Evolutionary conservation across 2,888 invertebrate species (phyloP).

Genomic region (Mystacides longicornis): DNA sequence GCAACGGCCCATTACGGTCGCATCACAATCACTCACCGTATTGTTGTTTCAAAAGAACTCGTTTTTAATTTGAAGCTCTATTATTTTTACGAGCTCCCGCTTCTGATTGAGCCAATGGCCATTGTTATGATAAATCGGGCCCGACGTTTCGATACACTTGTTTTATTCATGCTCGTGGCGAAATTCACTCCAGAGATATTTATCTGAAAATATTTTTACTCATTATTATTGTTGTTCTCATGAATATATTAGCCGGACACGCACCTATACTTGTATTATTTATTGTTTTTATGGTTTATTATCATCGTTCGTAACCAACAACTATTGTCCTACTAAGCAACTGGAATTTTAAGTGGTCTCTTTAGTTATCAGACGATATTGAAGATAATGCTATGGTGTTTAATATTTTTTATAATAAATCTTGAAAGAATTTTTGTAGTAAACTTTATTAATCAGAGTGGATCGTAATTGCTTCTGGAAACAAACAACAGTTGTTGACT

Average conservation of each 20-base stretch:
- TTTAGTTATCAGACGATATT: too few species aligned
- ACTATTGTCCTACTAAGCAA: too few species aligned
- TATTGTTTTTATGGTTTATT: background rate
- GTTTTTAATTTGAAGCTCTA: conserved; percentile 6
- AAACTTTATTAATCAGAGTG: too few species aligned
- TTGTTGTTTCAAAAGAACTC: background rate
- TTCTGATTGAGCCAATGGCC: conserved; percentile 7
- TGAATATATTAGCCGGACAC: background rate
- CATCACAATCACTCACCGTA: background rate
- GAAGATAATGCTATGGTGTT: too few species aligned
- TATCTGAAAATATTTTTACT: conserved; percentile 5
- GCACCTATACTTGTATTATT: background rate
- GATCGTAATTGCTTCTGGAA: too few species aligned
- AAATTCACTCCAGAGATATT: conserved; percentile 3
- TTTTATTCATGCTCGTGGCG: conserved; percentile 8
- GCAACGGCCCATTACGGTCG: too few species aligned
- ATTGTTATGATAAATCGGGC: conserved; percentile 4
- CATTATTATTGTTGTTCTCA: background rate
- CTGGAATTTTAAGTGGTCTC: too few species aligned
- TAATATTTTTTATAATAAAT: too few species aligned
- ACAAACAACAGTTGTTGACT: too few species aligned
- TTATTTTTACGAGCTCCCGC: conserved; percentile 8
- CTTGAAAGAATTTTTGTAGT: too few species aligned
- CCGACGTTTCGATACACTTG: conserved; percentile 9
- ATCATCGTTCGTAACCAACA: background rate